Conservation (phyloP, 2,113 vertebrate genomes). For the Nerophis lumbriciformis region DNA sequence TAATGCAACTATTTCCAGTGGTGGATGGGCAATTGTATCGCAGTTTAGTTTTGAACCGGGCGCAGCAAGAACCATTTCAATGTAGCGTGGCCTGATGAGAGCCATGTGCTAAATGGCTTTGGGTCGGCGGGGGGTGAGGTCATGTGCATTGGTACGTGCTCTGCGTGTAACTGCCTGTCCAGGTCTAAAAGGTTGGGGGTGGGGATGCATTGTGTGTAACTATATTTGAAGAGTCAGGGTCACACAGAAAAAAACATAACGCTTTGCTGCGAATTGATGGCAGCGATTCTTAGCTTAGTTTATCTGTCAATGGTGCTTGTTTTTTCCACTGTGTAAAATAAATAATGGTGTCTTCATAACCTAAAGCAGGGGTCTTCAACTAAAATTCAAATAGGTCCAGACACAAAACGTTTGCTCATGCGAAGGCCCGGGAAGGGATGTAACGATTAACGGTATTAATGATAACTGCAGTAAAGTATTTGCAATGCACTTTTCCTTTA, state of each 20-base stretch:
- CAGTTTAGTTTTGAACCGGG: neutral
- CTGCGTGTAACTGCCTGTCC: neutral
- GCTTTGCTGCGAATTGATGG: neutral
- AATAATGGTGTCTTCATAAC: no score
- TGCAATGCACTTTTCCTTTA: no score
- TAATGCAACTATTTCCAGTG: neutral
- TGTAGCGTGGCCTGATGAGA: neutral
- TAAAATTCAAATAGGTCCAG: no score
- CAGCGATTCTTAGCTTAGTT: neutral
- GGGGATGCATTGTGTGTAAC: slow-evolving; percentile 1
- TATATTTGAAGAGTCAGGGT: neutral
- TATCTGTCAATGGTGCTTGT: neutral
- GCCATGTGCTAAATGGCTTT: neutral
- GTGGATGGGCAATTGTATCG: neutral
- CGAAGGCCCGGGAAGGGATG: no score
- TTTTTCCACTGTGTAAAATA: neutral
- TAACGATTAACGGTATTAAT: no score
- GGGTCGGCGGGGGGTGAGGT: neutral
- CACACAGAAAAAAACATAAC: neutral
- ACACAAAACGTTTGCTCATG: no score
- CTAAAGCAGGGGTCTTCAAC: no score
- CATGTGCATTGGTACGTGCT: neutral
- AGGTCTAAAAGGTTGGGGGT: neutral
- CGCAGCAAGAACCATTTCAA: neutral
- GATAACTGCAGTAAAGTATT: no score